phyloP scores from a whole-genome alignment of 2,113 vertebrate genomes.

The Lepus americanus region DNA sequence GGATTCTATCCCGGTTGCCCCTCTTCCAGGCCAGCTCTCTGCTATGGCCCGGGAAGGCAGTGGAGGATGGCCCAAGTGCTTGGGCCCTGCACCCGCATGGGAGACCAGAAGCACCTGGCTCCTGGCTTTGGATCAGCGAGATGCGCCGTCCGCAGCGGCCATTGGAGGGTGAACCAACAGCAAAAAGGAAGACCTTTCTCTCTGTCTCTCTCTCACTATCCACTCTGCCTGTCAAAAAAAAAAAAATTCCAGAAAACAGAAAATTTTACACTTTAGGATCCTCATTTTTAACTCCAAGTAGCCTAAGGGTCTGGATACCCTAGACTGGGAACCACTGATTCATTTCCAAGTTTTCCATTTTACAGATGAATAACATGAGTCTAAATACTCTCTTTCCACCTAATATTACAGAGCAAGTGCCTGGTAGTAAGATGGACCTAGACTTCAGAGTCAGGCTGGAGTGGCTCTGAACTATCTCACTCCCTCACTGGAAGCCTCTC shows the following conservation, averaged over 20 bases:
- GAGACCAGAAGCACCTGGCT: too few relatives aligned
- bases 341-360: not conserved
- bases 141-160: too few relatives aligned
- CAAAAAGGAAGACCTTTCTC: too few relatives aligned
- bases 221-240: too few relatives aligned
- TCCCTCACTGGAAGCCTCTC: not conserved
- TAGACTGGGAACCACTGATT: not conserved
- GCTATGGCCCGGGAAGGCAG: too few relatives aligned
- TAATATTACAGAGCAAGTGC: not conserved
- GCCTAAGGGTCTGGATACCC: not conserved
- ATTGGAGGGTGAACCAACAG: too few relatives aligned
- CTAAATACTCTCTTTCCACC: not conserved
- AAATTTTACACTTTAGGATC: not conserved
- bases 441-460: not conserved
- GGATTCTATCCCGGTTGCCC: too few relatives aligned
- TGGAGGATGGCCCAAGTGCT: too few relatives aligned
- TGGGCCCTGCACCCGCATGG: too few relatives aligned
- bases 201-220: too few relatives aligned
- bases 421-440: not conserved
- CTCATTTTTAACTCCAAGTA: not conserved
- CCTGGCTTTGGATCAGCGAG: too few relatives aligned
- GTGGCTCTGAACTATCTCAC: accelerated
- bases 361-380: conserved; percentile 18
- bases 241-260: not conserved
- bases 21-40: too few relatives aligned